Percentiles rank a stretch among this genome's conserved stretches.
phyloP scores from a whole-genome alignment of 1,140 invertebrate genomes.

The Panagrolaimus sp. region DNA sequence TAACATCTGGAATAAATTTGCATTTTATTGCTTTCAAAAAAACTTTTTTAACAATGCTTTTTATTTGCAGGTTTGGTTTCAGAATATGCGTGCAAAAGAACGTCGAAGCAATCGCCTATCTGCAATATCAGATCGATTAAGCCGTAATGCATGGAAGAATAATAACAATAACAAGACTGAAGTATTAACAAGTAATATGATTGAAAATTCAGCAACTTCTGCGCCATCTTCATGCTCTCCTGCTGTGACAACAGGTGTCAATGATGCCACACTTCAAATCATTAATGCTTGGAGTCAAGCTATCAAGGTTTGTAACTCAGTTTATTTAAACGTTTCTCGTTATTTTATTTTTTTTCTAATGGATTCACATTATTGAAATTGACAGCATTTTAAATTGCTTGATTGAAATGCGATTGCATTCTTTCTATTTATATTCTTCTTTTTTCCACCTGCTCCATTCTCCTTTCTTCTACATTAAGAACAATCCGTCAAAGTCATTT shows the following conservation, averaged over 20 bases:
- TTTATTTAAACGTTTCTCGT: not conserved
- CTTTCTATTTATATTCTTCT: too few species aligned
- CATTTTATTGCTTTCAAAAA: too few species aligned
- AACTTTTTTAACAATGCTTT: conserved; percentile 8
- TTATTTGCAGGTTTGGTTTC: conserved; percentile 74
- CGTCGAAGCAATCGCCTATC: conserved; percentile 57
- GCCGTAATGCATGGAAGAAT: conserved; percentile 51
- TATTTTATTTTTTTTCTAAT: too few species aligned
- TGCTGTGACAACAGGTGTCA: conserved; percentile 1
- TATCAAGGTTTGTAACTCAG: not conserved
- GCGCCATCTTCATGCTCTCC: not conserved
- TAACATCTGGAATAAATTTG: too few species aligned
- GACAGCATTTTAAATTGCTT: too few species aligned
- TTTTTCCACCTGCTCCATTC: too few species aligned
- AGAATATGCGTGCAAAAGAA: conserved; percentile 84
- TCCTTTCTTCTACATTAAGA: not conserved
- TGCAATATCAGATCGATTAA: conserved; percentile 56
- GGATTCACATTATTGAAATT: too few species aligned
- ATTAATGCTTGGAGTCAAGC: conserved; percentile 11
- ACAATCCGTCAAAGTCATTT: conserved; percentile 12
- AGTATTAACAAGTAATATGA: conserved; percentile 9
- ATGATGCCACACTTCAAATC: conserved; percentile 2
- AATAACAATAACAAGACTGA: conserved; percentile 13
- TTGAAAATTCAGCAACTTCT: not conserved
- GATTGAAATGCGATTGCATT: too few species aligned